phyloP scores from a whole-genome alignment of 92 coral and sea anemone species.

The Zoanthus gigantus region DNA sequence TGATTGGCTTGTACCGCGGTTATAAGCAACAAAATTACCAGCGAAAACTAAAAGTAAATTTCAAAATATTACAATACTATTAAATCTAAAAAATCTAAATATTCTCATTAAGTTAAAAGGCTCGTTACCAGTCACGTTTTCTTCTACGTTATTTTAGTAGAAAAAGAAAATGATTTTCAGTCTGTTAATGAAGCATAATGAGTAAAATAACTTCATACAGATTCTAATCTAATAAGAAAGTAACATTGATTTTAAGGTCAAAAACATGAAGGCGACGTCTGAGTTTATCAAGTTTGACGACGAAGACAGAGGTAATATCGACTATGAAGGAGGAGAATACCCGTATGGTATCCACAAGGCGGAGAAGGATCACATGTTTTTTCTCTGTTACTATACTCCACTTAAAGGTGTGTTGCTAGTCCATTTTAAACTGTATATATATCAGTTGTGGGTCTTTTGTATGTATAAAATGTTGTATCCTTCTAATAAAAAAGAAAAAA shows the following conservation, averaged over 20 bases:
- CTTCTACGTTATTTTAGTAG: too few species aligned
- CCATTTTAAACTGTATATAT: too few species aligned
- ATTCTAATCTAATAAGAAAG: neutral
- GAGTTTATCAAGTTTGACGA: slow-evolving; percentile 97
- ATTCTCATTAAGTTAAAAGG: too few species aligned
- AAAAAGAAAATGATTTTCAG: neutral
- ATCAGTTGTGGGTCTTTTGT: too few species aligned
- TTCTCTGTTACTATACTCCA: slow-evolving; percentile 88
- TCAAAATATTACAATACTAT: too few species aligned
- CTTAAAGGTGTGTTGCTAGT: slow-evolving; percentile 24
- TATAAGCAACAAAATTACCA: too few species aligned
- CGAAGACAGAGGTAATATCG: slow-evolving; percentile 94
- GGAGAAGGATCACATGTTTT: slow-evolving; percentile 92
- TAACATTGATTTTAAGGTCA: slow-evolving; percentile 50
- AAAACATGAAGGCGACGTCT: slow-evolving; percentile 75
- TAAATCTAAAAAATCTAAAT: too few species aligned
- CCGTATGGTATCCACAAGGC: slow-evolving; percentile 87
- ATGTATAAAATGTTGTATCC: too few species aligned
- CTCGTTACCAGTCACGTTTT: too few species aligned
- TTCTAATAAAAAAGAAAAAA: too few species aligned
- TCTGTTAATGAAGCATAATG: neutral
- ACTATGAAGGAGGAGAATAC: slow-evolving; percentile 88
- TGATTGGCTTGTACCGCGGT: too few species aligned
- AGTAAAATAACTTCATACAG: neutral
- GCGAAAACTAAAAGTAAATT: too few species aligned